phyloP scores from a whole-genome alignment of 2,888 invertebrate genomes.

The Boloria euphrosyne region DNA sequence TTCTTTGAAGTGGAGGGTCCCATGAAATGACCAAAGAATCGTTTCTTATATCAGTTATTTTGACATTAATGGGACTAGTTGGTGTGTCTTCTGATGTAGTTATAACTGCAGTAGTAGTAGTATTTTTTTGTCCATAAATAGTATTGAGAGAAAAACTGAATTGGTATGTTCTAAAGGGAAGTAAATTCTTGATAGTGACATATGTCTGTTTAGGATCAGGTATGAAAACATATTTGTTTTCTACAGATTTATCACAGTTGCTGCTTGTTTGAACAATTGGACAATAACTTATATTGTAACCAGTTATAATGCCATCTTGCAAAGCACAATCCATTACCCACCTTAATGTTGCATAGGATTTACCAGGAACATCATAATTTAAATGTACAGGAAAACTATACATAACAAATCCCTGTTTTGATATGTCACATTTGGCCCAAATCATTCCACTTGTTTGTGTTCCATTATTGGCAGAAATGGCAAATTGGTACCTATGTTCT shows the following conservation, averaged over 20 bases:
- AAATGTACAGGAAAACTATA: slow-evolving; percentile 74
- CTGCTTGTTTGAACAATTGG: slow-evolving; percentile 79
- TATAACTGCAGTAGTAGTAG: slow-evolving; percentile 81
- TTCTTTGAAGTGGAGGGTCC: slow-evolving; percentile 86
- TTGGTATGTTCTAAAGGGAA: slow-evolving; percentile 89
- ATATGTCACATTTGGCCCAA: slow-evolving; percentile 88
- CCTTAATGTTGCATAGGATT: slow-evolving; percentile 77
- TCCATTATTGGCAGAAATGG: slow-evolving; percentile 89
- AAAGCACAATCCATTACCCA: slow-evolving; percentile 91
- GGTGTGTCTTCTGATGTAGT: slow-evolving; percentile 88
- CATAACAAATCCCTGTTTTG: slow-evolving; percentile 78
- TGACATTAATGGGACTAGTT: slow-evolving; percentile 82
- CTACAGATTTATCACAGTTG: slow-evolving; percentile 78
- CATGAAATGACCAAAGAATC: slow-evolving; percentile 85
- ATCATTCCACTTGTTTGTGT: slow-evolving; percentile 90
- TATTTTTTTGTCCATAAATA: slow-evolving; percentile 63
- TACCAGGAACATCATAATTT: slow-evolving; percentile 63
- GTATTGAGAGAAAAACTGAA: slow-evolving; percentile 85
- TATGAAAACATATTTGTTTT: slow-evolving; percentile 63
- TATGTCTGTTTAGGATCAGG: slow-evolving; percentile 73
- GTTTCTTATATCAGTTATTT: slow-evolving; percentile 83
- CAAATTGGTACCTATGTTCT: slow-evolving; percentile 87
- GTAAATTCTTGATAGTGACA: slow-evolving; percentile 83
- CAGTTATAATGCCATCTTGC: slow-evolving; percentile 85
- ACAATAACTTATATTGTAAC: slow-evolving; percentile 90